Evolutionary conservation across 2,113 vertebrate genomes (phyloP), one percentile per base, ranked within the genome.

Genomic region (Ctenomys sociabilis): DNA sequence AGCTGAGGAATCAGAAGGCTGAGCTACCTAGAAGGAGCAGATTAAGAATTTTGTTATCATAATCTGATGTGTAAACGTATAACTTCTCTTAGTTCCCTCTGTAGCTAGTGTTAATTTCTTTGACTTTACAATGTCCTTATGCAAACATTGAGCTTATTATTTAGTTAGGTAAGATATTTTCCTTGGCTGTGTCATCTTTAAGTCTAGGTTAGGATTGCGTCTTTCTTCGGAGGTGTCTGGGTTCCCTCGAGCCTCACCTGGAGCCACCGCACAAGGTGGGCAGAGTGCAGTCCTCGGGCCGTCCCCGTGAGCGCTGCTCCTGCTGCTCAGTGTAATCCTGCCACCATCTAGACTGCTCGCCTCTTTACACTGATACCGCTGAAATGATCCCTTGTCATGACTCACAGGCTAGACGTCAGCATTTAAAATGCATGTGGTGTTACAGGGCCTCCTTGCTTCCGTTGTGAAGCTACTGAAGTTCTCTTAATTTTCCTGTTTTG

Each of bases 81-180:
- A 81, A 73, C 30, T 43, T 43, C 7, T 61, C 32, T 81, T 43
- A 70, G 85, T 9, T 73, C 70, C 82, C 54, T 37, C 7, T 52
- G 16, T 64, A 66, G 54, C 6, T 88, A 11, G 7, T 19, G 63
- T 78, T 93, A 88, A 93, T 93, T 88, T 97, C 35, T 81, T n/a
- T n/a, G n/a, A n/a, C n/a, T n/a, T n/a, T n/a, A n/a, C n/a, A n/a
- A n/a, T n/a, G n/a, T n/a, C n/a, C 13, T 72, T 54, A 30, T 88
- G 52, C 16, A 75, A 91, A 75, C 17, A n/a, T 17, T 70, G 22
- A 72, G 73, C 81, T 81, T 75, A 37, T 85, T 37, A 66, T 14
- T 35, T 73, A 77, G 40, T 40, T 12, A 83, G 43, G 57, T 81
- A 54, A 81, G 13, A 85, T 32, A 52, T 43, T 95, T 93, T 96